Percentiles rank a stretch among this genome's conserved stretches.
phyloP scores from a whole-genome alignment of 1,140 invertebrate species.

The Drosophila repletoides region DNA sequence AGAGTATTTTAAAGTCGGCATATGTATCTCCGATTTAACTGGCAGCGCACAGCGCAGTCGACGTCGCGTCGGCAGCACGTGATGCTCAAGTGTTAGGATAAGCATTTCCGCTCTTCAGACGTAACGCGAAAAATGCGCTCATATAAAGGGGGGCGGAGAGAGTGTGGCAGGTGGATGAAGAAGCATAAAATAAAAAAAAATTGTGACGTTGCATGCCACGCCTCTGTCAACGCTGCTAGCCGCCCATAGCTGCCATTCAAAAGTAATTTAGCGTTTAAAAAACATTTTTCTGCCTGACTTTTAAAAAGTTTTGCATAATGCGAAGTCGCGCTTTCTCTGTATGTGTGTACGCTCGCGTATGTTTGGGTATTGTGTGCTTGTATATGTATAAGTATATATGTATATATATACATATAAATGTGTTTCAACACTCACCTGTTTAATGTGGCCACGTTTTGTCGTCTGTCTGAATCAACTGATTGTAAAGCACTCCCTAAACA shows the following conservation, averaged over 20 bases:
- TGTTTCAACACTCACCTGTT: slow-evolving; percentile 62
- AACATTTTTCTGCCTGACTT: slow-evolving; percentile 79
- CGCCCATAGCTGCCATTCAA: slow-evolving; percentile 67
- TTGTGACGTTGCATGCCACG: slow-evolving; percentile 70
- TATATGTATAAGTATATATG: background rate
- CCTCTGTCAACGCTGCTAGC: slow-evolving; percentile 29
- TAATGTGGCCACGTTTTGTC: slow-evolving; percentile 67
- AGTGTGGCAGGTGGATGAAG: slow-evolving; percentile 40
- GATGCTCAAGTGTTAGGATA: slow-evolving; percentile 77
- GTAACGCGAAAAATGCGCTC: slow-evolving; percentile 61
- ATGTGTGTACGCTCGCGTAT: background rate
- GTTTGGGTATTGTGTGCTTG: slow-evolving; percentile 7
- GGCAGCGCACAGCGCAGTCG: slow-evolving; percentile 25
- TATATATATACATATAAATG: background rate
- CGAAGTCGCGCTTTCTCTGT: slow-evolving; percentile 32
- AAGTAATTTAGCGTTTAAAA: slow-evolving; percentile 80
- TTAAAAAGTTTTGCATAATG: slow-evolving; percentile 75
- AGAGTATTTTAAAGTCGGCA: background rate
- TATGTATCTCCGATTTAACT: background rate
- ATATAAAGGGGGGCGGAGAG: background rate
- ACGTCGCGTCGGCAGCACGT: slow-evolving; percentile 51
- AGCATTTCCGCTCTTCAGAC: slow-evolving; percentile 79
- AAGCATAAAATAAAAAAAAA: slow-evolving; percentile 75
- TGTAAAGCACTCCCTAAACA: slow-evolving; percentile 51
- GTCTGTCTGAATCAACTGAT: slow-evolving; percentile 69